Evolutionary conservation across 2,888 invertebrate species (phyloP).

Genomic region (Microplitis manilae): DNA sequence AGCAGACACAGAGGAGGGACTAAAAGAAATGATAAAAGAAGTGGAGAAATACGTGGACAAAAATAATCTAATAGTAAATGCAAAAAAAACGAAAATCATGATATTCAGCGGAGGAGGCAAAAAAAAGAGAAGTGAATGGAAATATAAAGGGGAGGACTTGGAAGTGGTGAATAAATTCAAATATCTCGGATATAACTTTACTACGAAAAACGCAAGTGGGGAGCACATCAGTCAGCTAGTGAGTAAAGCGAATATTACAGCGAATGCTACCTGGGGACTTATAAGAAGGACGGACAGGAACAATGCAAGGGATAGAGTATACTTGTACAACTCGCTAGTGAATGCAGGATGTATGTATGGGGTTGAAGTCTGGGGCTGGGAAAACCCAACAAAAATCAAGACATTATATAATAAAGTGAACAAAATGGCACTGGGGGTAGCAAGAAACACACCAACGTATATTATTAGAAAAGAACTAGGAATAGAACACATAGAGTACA

Average conservation of each 20-base stretch:
- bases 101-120: too few relatives aligned
- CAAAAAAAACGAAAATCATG: slow-evolving; percentile 31
- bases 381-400: not conserved
- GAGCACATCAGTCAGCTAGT: not conserved
- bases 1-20: too few relatives aligned
- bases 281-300: not conserved
- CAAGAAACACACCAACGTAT: slow-evolving; percentile 7
- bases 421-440: not conserved
- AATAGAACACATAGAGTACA: not conserved
- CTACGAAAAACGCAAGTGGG: not conserved
- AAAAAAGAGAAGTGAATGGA: too few relatives aligned
- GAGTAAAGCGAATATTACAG: slow-evolving; percentile 18
- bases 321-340: not conserved
- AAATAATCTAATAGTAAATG: not conserved
- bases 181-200: not conserved
- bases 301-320: not conserved
- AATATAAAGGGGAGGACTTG: too few relatives aligned
- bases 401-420: slow-evolving; percentile 2
- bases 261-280: not conserved
- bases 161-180: too few relatives aligned
- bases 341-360: slow-evolving; percentile 28
- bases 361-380: slow-evolving; percentile 45
- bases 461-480: not conserved
- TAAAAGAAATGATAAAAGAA: too few relatives aligned
- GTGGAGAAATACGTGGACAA: too few relatives aligned